Conservation (phyloP, 30 jellyfish, hydroid and myxozoan species). For the Rhopilema esculentum region DNA sequence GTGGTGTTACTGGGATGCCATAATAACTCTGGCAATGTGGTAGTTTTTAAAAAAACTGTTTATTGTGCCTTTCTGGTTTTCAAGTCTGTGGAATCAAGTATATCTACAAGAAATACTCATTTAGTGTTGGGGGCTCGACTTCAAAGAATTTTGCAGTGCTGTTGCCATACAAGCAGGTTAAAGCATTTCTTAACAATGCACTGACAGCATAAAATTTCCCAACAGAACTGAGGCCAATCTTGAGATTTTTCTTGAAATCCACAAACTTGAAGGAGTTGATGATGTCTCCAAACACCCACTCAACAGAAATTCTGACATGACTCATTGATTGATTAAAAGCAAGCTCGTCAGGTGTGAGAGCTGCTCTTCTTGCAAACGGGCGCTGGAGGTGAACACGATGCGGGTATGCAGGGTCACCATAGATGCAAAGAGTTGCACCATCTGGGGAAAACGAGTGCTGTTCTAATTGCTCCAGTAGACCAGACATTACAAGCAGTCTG, state of each 20-base stretch:
- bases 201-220: slow-evolving; percentile 46
- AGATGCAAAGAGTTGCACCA: slow-evolving; percentile 55
- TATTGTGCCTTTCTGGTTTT: too few species aligned
- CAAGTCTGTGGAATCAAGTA: too few species aligned
- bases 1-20: too few species aligned
- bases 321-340: slow-evolving; percentile 47
- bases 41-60: too few species aligned
- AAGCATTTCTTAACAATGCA: slow-evolving; percentile 64
- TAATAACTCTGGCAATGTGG: too few species aligned
- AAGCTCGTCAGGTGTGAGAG: background rate
- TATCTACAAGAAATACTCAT: slow-evolving; percentile 48
- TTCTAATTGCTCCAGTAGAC: slow-evolving; percentile 34
- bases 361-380: background rate
- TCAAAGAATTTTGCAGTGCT: slow-evolving; percentile 49
- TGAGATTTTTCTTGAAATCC: slow-evolving; percentile 70
- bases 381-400: slow-evolving; percentile 27
- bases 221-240: slow-evolving; percentile 60
- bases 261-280: slow-evolving; percentile 37
- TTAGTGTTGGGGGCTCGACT: slow-evolving; percentile 57
- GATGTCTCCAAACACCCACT: slow-evolving; percentile 79
- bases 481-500: slow-evolving; percentile 56
- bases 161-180: slow-evolving; percentile 64
- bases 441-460: slow-evolving; percentile 38
- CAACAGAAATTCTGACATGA: slow-evolving; percentile 57
- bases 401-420: slow-evolving; percentile 63